phyloP scores from a whole-genome alignment of 1,140 invertebrate species.

The Octopus sinensis region DNA sequence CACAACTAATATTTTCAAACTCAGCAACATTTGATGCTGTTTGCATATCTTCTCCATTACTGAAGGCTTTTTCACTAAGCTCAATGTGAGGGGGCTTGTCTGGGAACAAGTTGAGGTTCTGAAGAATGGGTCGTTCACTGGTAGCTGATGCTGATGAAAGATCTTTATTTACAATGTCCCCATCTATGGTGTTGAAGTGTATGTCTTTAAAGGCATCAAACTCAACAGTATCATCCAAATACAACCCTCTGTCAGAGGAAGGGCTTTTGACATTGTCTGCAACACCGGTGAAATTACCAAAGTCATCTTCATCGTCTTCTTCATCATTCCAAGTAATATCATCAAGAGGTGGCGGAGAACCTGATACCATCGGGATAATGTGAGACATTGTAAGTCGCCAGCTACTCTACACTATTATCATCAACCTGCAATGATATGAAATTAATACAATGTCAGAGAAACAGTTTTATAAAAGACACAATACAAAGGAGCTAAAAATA shows the following conservation, averaged over 20 bases:
- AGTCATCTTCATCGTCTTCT: conserved; percentile 46
- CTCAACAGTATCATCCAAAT: conserved; percentile 6
- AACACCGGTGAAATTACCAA: conserved; percentile 44
- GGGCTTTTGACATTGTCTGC: conserved; percentile 9
- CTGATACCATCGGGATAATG: conserved; percentile 46
- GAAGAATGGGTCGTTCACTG: background rate
- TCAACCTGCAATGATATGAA: background rate
- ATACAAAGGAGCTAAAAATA: no score
- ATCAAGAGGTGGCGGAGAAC: conserved; percentile 44
- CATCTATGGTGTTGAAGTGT: conserved; percentile 4
- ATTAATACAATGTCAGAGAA: background rate
- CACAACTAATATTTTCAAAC: conserved; percentile 13
- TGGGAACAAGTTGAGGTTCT: background rate
- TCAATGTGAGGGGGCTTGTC: background rate
- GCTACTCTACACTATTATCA: background rate
- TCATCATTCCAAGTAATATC: conserved; percentile 37
- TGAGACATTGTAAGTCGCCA: conserved; percentile 34
- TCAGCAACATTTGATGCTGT: background rate
- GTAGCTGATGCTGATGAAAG: background rate
- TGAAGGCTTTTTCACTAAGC: background rate
- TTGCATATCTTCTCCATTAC: background rate
- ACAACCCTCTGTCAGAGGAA: background rate
- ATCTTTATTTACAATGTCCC: background rate
- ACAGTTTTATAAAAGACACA: background rate
- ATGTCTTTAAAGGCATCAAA: conserved; percentile 19